These are phyloP conservation scores for Noctua comes DNA, from an alignment of 2,888 invertebrate species.

Conservation along the genomic window DNA sequence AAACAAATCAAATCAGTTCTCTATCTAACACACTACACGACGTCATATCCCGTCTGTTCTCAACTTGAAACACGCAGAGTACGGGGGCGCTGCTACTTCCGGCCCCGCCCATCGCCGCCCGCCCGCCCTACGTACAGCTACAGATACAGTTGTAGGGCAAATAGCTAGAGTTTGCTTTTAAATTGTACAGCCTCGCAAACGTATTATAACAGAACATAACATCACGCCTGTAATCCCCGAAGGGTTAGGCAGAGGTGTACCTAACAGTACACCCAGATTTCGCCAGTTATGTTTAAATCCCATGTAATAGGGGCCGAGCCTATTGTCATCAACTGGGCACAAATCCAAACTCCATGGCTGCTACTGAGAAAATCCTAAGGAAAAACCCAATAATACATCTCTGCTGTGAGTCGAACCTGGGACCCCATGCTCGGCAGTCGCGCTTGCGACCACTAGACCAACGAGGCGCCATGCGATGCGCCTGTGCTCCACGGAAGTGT, in stretches of 20 bases:
- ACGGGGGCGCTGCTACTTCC: conserved; percentile 42
- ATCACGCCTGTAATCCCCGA: neutral
- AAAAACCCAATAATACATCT: neutral
- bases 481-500: neutral
- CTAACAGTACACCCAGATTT: too few relatives aligned
- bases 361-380: too few relatives aligned
- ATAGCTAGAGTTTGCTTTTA: neutral
- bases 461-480: neutral
- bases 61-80: conserved; percentile 17
- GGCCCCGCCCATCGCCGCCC: conserved; percentile 47
- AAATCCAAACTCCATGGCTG: neutral
- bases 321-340: neutral
- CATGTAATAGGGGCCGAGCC: neutral
- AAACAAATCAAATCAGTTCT: neutral
- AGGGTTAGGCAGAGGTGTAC: neutral
- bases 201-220: neutral
- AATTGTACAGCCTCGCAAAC: neutral
- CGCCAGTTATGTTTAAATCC: too few relatives aligned
- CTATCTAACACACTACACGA: conserved; percentile 1
- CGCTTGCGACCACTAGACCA: neutral
- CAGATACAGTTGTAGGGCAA: neutral
- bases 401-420: neutral
- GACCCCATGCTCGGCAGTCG: neutral
- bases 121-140: conserved; percentile 23
- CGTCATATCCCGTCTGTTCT: conserved; percentile 33